Percentiles rank a stretch among this genome's conserved stretches.
Conservation (phyloP, 1,140 invertebrate species). For the Papilio glaucus region DNA sequence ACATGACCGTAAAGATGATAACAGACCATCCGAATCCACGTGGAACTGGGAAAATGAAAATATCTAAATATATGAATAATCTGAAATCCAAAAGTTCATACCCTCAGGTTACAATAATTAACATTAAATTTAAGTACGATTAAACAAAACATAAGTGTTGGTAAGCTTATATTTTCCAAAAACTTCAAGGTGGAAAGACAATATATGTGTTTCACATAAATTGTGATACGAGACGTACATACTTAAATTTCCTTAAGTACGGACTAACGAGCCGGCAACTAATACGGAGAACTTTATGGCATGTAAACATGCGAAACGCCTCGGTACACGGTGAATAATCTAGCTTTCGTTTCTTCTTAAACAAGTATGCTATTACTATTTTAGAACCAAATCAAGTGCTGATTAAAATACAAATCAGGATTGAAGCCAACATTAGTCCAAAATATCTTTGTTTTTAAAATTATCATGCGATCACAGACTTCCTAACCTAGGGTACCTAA, state of each 20-base stretch:
- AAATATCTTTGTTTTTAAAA: too few species aligned
- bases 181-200: slow-evolving; percentile 13
- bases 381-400: neutral
- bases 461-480: too few species aligned
- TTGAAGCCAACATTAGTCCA: neutral
- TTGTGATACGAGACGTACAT: neutral
- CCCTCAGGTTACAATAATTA: neutral
- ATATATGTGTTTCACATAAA: slow-evolving; percentile 23
- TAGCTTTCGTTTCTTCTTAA: neutral
- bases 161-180: slow-evolving; percentile 1
- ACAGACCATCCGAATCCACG: too few species aligned
- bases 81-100: too few species aligned
- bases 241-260: slow-evolving; percentile 13
- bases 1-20: too few species aligned
- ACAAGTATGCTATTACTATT: neutral
- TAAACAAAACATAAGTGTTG: slow-evolving; percentile 1
- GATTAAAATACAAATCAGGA: neutral
- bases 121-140: slow-evolving; percentile 13
- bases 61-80: neutral
- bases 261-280: slow-evolving; percentile 17
- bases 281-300: slow-evolving; percentile 31
- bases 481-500: too few species aligned
- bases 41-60: neutral
- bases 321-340: slow-evolving; percentile 1
- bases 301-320: slow-evolving; percentile 32